Evolutionary conservation across 2,888 invertebrate species (phyloP), one percentile per base, ranked within the genome.

Genomic region (Trachelus stipa): DNA sequence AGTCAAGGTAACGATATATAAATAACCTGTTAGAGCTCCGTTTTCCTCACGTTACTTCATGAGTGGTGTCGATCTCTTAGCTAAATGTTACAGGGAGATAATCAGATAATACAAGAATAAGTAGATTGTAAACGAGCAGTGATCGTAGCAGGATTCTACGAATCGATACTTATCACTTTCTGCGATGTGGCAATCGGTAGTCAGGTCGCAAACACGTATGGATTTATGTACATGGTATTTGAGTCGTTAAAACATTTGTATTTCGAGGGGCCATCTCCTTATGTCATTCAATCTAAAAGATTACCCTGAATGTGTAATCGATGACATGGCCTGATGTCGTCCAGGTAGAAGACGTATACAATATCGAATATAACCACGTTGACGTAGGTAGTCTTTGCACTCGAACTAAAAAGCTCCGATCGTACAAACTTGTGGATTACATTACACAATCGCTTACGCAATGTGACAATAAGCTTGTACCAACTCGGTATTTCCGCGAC

Each of bases 401-500:
- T 56, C 23, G 56, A 56, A 56, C 23, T 23, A 23, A 56, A 56
- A 56, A 23, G 56, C 33, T 35, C 34, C 33, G 73, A 79, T 79
- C 77, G 76, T 73, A 76, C 31, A 75, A 37, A 30, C 31, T 71
- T 34, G 23, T 23, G 74, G 37, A 74, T 74, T 73, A 76, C 76
- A 83, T 88, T 88, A 84, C 84, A 85, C 85, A 88, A 87, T 84
- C 77, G 75, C 68, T 85, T 84, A 82, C 84, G 83, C 77, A 85
- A 84, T 77, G 73, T 87, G 87, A 88, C 87, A 88, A 88, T 87
- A 88, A 88, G 85, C 83, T 83, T 33, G 71, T 33, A 34, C 23
- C 56, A 82, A 78, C 83, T 84, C 78, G 85, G 85, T 87, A 88
- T 89, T 88, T 89, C 87, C 87, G 86, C 86, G 79, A 77, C 80